phyloP scores from a whole-genome alignment of 2,797 vertebrate species.

The Schizopygopsis malacanthus region DNA sequence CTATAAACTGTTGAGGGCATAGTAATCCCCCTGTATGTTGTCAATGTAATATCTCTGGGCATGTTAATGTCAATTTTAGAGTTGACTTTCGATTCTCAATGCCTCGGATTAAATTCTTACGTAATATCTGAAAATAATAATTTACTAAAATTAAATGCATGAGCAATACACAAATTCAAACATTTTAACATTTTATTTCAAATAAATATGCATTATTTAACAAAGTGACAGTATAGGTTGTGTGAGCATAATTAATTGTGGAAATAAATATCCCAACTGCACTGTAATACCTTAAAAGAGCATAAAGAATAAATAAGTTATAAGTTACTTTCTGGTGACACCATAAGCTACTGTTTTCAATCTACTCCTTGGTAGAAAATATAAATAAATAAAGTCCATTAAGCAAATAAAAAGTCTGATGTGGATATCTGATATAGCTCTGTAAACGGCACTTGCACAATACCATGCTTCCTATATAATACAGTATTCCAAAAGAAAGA shows the following conservation, averaged over 20 bases:
- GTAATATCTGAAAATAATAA: not conserved
- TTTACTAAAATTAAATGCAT: not conserved
- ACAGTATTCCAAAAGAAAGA: not conserved
- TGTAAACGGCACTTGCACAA: slow-evolving; percentile 29
- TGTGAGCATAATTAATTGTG: slow-evolving; percentile 19
- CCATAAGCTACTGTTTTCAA: not conserved
- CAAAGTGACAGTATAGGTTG: slow-evolving; percentile 49
- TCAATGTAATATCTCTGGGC: not conserved
- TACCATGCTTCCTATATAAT: slow-evolving; percentile 3
- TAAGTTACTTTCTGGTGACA: slow-evolving; percentile 20
- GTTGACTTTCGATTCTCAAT: not conserved
- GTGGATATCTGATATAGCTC: slow-evolving; percentile 54
- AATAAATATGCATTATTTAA: slow-evolving; percentile 52
- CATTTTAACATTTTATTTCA: slow-evolving; percentile 55
- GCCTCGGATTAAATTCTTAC: not conserved
- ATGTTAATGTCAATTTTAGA: not conserved
- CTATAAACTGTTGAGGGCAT: not conserved
- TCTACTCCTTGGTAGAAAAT: slow-evolving; percentile 18
- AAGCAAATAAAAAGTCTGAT: not conserved
- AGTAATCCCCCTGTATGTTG: not conserved
- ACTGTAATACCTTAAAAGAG: slow-evolving; percentile 25
- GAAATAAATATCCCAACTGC: slow-evolving; percentile 53
- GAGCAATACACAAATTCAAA: not conserved
- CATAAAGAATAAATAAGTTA: slow-evolving; percentile 46
- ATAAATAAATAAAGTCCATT: slow-evolving; percentile 46